A percentile compares a stretch with the other conserved stretches of the same genome.
Conservation (phyloP, 2,113 vertebrate species). For the Onychorhynchus coronatus region DNA sequence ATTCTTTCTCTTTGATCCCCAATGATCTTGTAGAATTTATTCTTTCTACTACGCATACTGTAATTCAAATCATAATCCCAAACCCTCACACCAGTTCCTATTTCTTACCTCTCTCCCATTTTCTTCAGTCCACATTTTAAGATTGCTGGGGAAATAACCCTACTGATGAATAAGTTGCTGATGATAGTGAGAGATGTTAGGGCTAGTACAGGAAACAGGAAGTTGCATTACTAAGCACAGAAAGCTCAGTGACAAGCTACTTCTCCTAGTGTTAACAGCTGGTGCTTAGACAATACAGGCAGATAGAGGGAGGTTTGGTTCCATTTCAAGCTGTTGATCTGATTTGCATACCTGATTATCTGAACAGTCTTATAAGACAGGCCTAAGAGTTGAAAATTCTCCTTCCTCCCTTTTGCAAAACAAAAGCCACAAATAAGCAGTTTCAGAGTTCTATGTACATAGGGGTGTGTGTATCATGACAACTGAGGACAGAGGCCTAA, state of each 20-base stretch:
- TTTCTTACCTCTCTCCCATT: constrained; percentile 6
- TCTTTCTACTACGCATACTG: not conserved
- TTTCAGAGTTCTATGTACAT: fast-evolving
- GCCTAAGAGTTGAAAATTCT: not conserved
- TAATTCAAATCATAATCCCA: not conserved
- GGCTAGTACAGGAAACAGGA: not conserved
- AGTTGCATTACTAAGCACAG: not conserved
- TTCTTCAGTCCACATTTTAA: constrained; percentile 1
- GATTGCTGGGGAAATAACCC: not conserved
- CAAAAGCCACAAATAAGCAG: not conserved
- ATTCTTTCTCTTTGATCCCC: not conserved
- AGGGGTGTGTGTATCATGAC: not conserved
- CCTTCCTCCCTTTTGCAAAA: not conserved
- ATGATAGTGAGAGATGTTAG: not conserved
- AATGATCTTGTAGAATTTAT: not conserved
- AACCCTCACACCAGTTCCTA: not conserved
- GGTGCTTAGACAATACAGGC: not conserved
- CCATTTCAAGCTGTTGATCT: not conserved
- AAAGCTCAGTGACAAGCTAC: not conserved
- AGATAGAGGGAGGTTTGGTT: not conserved
- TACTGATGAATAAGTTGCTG: not conserved
- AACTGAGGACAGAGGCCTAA: not conserved
- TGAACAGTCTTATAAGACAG: not conserved
- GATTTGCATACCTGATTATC: not conserved
- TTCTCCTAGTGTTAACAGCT: not conserved